Conservation (phyloP, 2,113 vertebrate species). For the Caretta caretta region DNA sequence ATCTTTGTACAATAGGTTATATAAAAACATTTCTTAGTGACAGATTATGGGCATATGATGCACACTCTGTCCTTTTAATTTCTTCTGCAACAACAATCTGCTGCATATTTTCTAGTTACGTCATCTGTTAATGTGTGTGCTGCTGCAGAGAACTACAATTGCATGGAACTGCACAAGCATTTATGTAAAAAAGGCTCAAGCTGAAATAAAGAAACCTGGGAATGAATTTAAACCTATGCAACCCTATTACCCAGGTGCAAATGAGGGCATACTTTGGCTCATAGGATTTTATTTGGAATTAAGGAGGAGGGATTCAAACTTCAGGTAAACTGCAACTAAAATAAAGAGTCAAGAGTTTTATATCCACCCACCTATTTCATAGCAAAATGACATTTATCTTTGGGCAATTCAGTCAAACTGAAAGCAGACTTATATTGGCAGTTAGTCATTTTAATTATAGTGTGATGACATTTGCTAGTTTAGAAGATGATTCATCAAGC, state of each 20-base stretch:
- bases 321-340: not conserved
- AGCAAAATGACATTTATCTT: not conserved
- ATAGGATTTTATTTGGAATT: not conserved
- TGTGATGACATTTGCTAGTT: constrained; percentile 70
- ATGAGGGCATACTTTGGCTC: not conserved
- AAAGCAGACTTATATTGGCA: constrained; percentile 53
- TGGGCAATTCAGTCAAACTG: constrained; percentile 39
- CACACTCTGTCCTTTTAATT: constrained; percentile 28
- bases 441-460: constrained; percentile 75
- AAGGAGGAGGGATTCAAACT: not conserved
- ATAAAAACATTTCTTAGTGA: constrained; percentile 4
- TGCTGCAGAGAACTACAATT: constrained; percentile 29
- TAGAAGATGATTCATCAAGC: constrained; percentile 66
- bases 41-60: not conserved
- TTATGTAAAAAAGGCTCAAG: not conserved
- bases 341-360: not conserved
- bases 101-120: constrained; percentile 22
- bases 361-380: not conserved
- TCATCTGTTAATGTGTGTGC: constrained; percentile 9
- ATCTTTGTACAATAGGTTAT: constrained; percentile 10
- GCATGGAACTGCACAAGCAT: constrained; percentile 6
- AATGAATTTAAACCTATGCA: constrained; percentile 26
- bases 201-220: not conserved
- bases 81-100: constrained; percentile 1
- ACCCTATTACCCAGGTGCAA: not conserved